Evolutionary conservation across 1,140 invertebrate genomes (phyloP).

Genomic region (Leucophenga varia): DNA sequence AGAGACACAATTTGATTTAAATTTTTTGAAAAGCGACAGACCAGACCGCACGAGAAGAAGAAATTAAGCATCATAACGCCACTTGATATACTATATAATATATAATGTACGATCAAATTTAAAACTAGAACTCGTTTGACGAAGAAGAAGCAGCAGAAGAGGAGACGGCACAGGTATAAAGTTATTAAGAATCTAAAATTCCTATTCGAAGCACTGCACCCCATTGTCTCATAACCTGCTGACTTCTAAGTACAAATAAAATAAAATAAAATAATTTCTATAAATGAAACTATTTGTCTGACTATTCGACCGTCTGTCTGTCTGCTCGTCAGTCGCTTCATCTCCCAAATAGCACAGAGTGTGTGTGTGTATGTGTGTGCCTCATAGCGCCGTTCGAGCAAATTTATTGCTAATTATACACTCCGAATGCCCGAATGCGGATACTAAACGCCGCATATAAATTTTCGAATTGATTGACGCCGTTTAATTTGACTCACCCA

Average conservation of each 20-base stretch:
- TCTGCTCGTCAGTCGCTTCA: too few species aligned
- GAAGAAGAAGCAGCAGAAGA: too few species aligned
- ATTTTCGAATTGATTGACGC: constrained; percentile 9
- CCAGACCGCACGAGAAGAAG: constrained; percentile 9
- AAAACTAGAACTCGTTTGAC: too few species aligned
- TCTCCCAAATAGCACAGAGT: not conserved
- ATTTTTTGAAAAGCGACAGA: too few species aligned
- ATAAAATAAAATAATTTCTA: constrained; percentile 6
- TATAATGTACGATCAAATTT: too few species aligned
- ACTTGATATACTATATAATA: too few species aligned
- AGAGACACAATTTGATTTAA: too few species aligned
- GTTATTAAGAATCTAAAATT: constrained; percentile 19
- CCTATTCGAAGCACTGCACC: too few species aligned
- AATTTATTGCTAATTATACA: constrained; percentile 53
- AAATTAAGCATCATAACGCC: constrained; percentile 18
- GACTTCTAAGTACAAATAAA: constrained; percentile 48
- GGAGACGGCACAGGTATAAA: constrained; percentile 21
- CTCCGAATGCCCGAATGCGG: constrained; percentile 16
- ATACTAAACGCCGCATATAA: constrained; percentile 32
- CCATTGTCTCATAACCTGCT: constrained; percentile 36
- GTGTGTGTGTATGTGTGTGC: not conserved
- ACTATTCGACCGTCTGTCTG: too few species aligned
- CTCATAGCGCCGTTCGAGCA: constrained; percentile 16
- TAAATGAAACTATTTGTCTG: not conserved
- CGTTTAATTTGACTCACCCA: constrained; percentile 24